Conservation (phyloP, 2,113 vertebrate species). For the Halcyon senegalensis region DNA sequence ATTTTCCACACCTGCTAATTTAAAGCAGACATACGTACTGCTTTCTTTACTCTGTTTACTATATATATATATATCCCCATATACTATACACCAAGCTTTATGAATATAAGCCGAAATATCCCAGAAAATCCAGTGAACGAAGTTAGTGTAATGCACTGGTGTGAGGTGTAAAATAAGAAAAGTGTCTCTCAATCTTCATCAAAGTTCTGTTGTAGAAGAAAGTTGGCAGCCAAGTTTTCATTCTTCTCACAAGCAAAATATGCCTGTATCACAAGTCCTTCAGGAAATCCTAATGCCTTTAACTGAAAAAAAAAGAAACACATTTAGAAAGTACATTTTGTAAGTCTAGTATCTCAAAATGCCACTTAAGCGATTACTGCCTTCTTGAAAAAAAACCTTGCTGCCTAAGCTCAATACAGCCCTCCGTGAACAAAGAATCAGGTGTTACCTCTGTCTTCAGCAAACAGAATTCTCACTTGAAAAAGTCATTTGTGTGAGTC, state of each 20-base stretch:
- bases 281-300: slow-evolving; percentile 97
- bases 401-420: not conserved
- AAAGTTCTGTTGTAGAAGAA: slow-evolving; percentile 97
- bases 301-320: slow-evolving; percentile 79
- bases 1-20: slow-evolving; percentile 69
- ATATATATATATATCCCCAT: slow-evolving; percentile 29
- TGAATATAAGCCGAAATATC: slow-evolving; percentile 81
- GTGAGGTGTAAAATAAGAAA: slow-evolving; percentile 76
- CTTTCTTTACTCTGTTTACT: slow-evolving; percentile 65
- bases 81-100: slow-evolving; percentile 76
- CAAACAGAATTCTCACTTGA: not conserved
- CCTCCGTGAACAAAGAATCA: not conserved
- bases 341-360: not conserved
- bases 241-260: slow-evolving; percentile 99
- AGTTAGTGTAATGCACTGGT: slow-evolving; percentile 86
- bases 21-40: slow-evolving; percentile 71
- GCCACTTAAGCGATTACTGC: not conserved
- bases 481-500: not conserved
- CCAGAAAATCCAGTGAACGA: slow-evolving; percentile 83
- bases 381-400: not conserved
- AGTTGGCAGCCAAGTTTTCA: slow-evolving; percentile 97
- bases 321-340: not conserved
- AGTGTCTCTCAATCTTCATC: slow-evolving; percentile 87
- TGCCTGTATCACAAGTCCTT: slow-evolving; percentile 97
- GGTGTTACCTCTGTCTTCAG: not conserved